Evolutionary conservation across 2,888 invertebrate species (phyloP).

Genomic region (Eilema caniola): DNA sequence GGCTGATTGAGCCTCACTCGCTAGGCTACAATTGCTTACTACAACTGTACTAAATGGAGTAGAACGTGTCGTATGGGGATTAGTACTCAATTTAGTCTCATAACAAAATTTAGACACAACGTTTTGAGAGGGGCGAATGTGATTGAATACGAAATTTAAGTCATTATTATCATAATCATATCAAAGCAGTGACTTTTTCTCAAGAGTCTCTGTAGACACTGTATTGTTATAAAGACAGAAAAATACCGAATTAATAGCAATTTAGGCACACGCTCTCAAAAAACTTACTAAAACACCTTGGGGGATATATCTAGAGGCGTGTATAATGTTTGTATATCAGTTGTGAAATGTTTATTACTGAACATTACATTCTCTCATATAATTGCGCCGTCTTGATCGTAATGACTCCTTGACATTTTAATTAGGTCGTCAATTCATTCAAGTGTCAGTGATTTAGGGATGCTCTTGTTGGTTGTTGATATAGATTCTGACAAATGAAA

Average conservation of each 20-base stretch:
- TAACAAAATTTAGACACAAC: not conserved
- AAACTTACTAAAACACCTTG: too few relatives aligned
- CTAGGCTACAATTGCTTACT: slow-evolving; percentile 35
- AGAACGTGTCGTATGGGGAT: slow-evolving; percentile 8
- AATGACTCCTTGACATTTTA: too few relatives aligned
- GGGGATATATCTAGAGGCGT: too few relatives aligned
- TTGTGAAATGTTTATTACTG: too few relatives aligned
- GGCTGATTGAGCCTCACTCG: slow-evolving; percentile 63
- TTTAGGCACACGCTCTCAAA: too few relatives aligned
- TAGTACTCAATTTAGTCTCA: slow-evolving; percentile 9
- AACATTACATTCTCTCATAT: too few relatives aligned
- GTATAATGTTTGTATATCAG: too few relatives aligned
- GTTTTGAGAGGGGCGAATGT: not conserved
- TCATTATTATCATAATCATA: not conserved
- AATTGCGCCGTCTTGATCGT: too few relatives aligned
- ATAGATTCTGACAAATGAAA: not conserved
- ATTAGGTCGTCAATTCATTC: too few relatives aligned
- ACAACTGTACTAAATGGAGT: slow-evolving; percentile 41
- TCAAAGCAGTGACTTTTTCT: not conserved
- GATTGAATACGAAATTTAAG: not conserved
- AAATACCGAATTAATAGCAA: too few relatives aligned
- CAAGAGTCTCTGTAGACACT: too few relatives aligned
- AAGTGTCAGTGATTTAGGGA: not conserved
- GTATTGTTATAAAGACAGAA: too few relatives aligned
- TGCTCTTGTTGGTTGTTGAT: not conserved